Conservation (phyloP, 1,140 invertebrate genomes). For the Orius insidiosus region DNA sequence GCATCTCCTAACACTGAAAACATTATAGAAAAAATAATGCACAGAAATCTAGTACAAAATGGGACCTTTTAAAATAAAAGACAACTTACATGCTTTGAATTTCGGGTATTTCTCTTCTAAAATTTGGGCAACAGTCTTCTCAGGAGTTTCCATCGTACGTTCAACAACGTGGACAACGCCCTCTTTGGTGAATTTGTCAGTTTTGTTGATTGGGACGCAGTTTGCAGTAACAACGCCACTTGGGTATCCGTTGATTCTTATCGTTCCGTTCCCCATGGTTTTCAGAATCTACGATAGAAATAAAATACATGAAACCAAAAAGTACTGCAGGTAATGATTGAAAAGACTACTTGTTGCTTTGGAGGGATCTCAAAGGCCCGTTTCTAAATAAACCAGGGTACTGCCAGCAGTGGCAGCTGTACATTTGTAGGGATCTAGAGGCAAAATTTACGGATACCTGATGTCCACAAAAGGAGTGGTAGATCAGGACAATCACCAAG, state of each 20-base stretch:
- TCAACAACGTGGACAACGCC: slow-evolving; percentile 34
- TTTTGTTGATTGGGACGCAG: slow-evolving; percentile 24
- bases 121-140: slow-evolving; percentile 29
- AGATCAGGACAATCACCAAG: no score
- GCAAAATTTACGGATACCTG: background rate
- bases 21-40: no score
- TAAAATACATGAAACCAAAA: background rate
- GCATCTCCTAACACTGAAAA: no score
- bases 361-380: background rate
- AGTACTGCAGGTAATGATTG: background rate
- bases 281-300: background rate
- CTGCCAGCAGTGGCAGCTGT: background rate
- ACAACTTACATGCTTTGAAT: slow-evolving; percentile 29
- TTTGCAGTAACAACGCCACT: slow-evolving; percentile 26
- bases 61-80: background rate
- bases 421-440: background rate
- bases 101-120: slow-evolving; percentile 28
- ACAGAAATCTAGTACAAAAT: no score
- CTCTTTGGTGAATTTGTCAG: slow-evolving; percentile 30
- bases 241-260: slow-evolving; percentile 32
- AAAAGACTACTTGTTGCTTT: background rate
- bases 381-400: background rate
- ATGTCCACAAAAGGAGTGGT: no score
- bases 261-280: slow-evolving; percentile 25
- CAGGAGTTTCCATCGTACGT: slow-evolving; percentile 23